Conservation (phyloP, 1,140 invertebrate species). For the Danaus plexippus region DNA sequence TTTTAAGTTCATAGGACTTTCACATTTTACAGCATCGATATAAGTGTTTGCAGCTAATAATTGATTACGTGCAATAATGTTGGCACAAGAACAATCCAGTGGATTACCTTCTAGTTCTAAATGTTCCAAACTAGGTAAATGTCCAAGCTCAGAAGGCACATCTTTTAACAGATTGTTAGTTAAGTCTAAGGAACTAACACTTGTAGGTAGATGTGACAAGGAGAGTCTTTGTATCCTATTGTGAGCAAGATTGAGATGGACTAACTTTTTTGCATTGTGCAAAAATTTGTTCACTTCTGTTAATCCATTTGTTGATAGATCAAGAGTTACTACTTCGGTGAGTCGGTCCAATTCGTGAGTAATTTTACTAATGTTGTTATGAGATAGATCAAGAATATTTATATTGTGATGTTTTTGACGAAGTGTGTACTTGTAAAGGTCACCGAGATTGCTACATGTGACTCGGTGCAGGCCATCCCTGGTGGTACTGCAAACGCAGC, state of each 20-base stretch:
- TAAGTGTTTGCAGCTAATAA: conserved; percentile 67
- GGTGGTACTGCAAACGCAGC: conserved; percentile 57
- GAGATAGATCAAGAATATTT: conserved; percentile 73
- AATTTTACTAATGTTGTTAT: conserved; percentile 71
- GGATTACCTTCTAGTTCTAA: conserved; percentile 74
- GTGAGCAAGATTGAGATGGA: conserved; percentile 72
- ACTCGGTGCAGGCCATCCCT: conserved; percentile 57
- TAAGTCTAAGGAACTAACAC: conserved; percentile 75
- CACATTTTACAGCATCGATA: conserved; percentile 72
- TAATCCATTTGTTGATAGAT: conserved; percentile 73
- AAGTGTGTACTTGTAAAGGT: conserved; percentile 64
- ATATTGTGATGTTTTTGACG: conserved; percentile 68
- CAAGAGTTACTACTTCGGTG: conserved; percentile 71
- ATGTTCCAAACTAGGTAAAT: conserved; percentile 69
- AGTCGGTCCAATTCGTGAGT: conserved; percentile 70
- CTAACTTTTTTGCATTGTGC: conserved; percentile 71
- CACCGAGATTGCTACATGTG: conserved; percentile 54
- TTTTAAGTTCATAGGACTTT: conserved; percentile 62
- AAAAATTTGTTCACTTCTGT: conserved; percentile 72
- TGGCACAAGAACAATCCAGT: conserved; percentile 75
- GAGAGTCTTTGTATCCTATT: conserved; percentile 72
- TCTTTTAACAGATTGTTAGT: conserved; percentile 73
- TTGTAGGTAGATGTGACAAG: conserved; percentile 70
- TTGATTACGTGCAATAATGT: conserved; percentile 71
- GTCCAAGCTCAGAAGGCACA: conserved; percentile 71